These are phyloP conservation scores for Rhabdomys pumilio DNA, from an alignment of 2,797 vertebrate species.

Conservation along the genomic window DNA sequence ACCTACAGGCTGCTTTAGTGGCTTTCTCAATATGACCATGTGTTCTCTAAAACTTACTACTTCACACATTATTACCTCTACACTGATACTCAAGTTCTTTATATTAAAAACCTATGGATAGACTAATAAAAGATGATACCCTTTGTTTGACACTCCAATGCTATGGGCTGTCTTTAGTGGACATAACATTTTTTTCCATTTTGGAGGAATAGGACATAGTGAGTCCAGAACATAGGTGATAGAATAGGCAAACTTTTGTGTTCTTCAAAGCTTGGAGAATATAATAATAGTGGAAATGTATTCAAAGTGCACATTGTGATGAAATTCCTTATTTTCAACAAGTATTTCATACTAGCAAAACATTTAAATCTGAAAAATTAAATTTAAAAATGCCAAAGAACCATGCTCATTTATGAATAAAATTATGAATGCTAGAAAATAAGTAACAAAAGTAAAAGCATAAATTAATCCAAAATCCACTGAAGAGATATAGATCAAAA, in stretches of 20 bases:
- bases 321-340: neutral
- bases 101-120: neutral
- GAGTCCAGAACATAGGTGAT: neutral
- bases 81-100: neutral
- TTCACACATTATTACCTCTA: neutral
- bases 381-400: neutral
- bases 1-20: neutral
- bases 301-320: neutral
- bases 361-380: neutral
- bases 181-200: neutral
- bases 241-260: neutral
- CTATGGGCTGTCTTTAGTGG: neutral
- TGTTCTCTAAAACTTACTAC: neutral
- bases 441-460: neutral
- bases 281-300: neutral
- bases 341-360: neutral
- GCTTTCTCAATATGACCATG: neutral
- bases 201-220: neutral
- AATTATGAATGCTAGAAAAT: neutral
- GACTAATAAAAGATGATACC: neutral
- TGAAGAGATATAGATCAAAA: neutral
- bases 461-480: neutral
- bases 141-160: no score
- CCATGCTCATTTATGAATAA: neutral
- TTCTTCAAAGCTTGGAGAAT: neutral